Conservation (phyloP, 2,797 vertebrate species). For the Betta splendens region DNA sequence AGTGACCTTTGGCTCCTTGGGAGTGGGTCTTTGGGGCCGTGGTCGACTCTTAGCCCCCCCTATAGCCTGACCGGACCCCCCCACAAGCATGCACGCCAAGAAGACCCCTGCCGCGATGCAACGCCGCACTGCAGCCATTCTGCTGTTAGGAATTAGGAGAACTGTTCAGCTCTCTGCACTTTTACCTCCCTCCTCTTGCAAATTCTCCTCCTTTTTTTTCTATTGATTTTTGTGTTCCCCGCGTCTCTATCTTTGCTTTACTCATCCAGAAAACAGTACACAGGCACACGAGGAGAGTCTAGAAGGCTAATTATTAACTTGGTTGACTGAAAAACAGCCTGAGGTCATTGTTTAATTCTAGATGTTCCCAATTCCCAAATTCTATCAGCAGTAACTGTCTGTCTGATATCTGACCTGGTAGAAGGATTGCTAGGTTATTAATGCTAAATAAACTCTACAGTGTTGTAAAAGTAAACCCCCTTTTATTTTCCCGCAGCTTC, state of each 20-base stretch:
- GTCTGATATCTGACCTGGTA: too few species aligned
- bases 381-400: too few species aligned
- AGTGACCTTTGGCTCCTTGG: constrained; percentile 50
- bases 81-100: constrained; percentile 57
- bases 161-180: not conserved
- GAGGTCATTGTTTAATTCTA: too few species aligned
- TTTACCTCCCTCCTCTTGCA: not conserved
- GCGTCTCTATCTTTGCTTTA: constrained; percentile 13
- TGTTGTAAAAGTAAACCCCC: too few species aligned
- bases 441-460: too few species aligned
- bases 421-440: too few species aligned
- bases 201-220: not conserved
- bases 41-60: constrained; percentile 70
- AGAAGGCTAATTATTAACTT: constrained; percentile 62
- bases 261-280: constrained; percentile 12
- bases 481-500: too few species aligned
- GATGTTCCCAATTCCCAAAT: too few species aligned
- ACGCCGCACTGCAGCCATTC: constrained; percentile 54
- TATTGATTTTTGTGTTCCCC: not conserved
- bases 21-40: constrained; percentile 54
- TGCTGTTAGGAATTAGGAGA: not conserved
- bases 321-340: constrained; percentile 30
- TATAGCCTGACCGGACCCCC: constrained; percentile 54
- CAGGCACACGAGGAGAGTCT: constrained; percentile 41
- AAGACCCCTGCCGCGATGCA: constrained; percentile 23